These are phyloP conservation scores for Gephyroberyx darwinii DNA, from an alignment of 2,797 vertebrate genomes.

Conservation along the genomic window DNA sequence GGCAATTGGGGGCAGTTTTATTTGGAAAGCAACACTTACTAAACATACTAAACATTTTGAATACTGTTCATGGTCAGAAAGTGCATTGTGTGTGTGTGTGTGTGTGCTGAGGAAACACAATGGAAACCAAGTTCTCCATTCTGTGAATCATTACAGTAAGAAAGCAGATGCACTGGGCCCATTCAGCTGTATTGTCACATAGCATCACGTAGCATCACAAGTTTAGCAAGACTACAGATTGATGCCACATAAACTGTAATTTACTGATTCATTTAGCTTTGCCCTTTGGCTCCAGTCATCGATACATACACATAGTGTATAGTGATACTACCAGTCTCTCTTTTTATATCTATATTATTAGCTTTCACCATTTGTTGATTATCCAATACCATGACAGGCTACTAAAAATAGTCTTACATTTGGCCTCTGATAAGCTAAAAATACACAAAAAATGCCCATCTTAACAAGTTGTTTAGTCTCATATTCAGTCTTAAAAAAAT, in stretches of 20 bases:
- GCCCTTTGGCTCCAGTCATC: background rate
- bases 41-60: background rate
- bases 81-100: background rate
- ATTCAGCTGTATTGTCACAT: too few relatives aligned
- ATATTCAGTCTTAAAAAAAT: too few relatives aligned
- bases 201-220: background rate
- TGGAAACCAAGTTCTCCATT: background rate
- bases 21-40: background rate
- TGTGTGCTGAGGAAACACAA: background rate
- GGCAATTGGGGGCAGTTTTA: constrained; percentile 1
- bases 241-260: background rate
- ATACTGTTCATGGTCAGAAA: background rate
- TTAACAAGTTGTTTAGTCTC: too few relatives aligned
- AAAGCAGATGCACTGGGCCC: background rate
- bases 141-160: background rate
- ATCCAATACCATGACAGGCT: background rate
- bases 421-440: background rate
- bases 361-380: background rate
- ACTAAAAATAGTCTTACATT: background rate
- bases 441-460: background rate
- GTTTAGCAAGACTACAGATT: background rate
- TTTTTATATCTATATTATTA: background rate
- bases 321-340: background rate
- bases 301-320: background rate
- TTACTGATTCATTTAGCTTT: too few relatives aligned